Conservation (phyloP, 2,113 vertebrate genomes). For the Hirundichthys speculiger region DNA sequence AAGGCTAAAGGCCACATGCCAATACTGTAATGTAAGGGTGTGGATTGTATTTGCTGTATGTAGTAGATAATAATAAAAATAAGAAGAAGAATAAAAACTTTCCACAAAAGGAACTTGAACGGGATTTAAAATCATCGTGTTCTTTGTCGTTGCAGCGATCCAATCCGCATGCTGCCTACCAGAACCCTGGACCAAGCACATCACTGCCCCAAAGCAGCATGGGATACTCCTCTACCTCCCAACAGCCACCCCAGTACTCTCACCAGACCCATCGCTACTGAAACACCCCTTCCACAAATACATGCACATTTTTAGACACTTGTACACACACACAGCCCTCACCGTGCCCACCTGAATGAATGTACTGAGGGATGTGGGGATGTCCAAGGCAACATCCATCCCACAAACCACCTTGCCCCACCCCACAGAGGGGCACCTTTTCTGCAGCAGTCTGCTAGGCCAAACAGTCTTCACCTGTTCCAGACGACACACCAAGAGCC, state of each 20-base stretch:
- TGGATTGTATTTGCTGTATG: no score
- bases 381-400: slow-evolving; percentile 54
- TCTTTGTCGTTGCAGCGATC: slow-evolving; percentile 85
- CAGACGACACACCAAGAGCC: slow-evolving; percentile 37
- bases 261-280: slow-evolving; percentile 99
- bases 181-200: slow-evolving; percentile 99
- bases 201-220: slow-evolving; percentile 99
- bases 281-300: slow-evolving; percentile 66
- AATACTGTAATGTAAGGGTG: no score
- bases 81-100: no score
- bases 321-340: slow-evolving; percentile 36
- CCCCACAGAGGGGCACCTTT: slow-evolving; percentile 52
- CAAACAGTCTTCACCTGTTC: slow-evolving; percentile 68
- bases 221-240: slow-evolving; percentile 99
- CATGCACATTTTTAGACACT: slow-evolving; percentile 12
- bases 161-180: slow-evolving; percentile 99
- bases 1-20: no score
- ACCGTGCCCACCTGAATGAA: slow-evolving; percentile 72
- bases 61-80: no score
- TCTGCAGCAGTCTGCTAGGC: slow-evolving; percentile 82
- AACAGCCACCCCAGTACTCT: slow-evolving; percentile 99
- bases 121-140: no score
- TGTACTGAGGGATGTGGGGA: slow-evolving; percentile 74
- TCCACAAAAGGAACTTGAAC: no score
- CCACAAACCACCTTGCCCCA: slow-evolving; percentile 20